Base-by-base conservation (phyloP, 2,888 invertebrate species). In the Drosophila maculinotata region DNA sequence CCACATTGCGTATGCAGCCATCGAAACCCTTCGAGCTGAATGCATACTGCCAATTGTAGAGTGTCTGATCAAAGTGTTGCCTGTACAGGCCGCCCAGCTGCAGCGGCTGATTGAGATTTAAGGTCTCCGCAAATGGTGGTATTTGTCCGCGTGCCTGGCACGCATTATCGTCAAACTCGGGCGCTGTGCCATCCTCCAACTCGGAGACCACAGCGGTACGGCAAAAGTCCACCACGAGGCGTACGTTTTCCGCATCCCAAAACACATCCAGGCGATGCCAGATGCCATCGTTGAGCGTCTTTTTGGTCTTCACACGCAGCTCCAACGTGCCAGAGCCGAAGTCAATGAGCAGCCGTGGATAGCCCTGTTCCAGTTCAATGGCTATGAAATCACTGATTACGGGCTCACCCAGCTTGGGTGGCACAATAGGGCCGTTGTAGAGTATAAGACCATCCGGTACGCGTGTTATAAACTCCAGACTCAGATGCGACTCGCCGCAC, bases 231-330 rank as follows among this genome's bases (percentile, higher is more conserved):
- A 98, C 96, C 5, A 98, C 95, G 93, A 99, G 94, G 73, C 97
- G 94, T 0, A 98, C 97, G 84, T 95, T 96, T 94, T 98, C 98
- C 3, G 97, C 96, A 86, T 97, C 96, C 97, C 98, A 98, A 89
- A 98, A 97, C 75, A 99, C 94, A 89, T 99, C 98, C 70, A 99
- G 92, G 31, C 97, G 94, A 91, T 99, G 99, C 99, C 99, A 99
- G 89, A 97, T 96, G 2, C 99, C 99, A 90, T 99, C 99, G 90
- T 97, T 96, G 52, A 98, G 92, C 0, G 95, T 95, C 89, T 95
- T 95, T 87, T 96, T 96, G 0, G 96, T 96, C 92, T 96, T 96
- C 0, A 96, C 96, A 89, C 95, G 94, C 39, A 96, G 92, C 91
- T 97, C 98, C 68, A 97, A 92, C 0, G 97, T 97, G 20, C 98